These are phyloP conservation scores for Salvelinus fontinalis DNA, from an alignment of 2,113 vertebrate genomes.

Conservation along the genomic window DNA sequence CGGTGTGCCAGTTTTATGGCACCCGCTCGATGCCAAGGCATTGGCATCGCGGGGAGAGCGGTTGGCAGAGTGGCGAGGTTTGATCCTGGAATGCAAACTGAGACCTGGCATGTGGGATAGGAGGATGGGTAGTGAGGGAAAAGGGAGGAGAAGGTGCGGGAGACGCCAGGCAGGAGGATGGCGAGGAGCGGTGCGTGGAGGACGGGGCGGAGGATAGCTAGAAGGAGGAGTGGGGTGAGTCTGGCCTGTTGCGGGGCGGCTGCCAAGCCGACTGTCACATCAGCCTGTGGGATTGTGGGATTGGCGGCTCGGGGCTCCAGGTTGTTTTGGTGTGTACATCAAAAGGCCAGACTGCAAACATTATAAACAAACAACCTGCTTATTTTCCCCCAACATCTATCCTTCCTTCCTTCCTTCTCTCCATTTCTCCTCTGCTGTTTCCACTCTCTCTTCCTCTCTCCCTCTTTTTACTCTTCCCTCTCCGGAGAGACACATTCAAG, in stretches of 20 bases:
- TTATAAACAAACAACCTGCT: slow-evolving; percentile 60
- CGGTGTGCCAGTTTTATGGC: slow-evolving; percentile 52
- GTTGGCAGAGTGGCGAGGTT: slow-evolving; percentile 58
- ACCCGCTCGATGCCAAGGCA: slow-evolving; percentile 56
- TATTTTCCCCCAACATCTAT: slow-evolving; percentile 23
- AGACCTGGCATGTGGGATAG: slow-evolving; percentile 61
- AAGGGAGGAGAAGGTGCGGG: slow-evolving; percentile 33
- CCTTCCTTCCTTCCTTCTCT: slow-evolving; percentile 45
- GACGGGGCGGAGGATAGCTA: slow-evolving; percentile 14
- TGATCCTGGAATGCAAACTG: slow-evolving; percentile 61
- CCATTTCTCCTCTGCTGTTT: slow-evolving; percentile 32
- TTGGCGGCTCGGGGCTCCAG: slow-evolving; percentile 63
- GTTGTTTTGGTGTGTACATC: slow-evolving; percentile 73
- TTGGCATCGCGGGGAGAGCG: slow-evolving; percentile 56
- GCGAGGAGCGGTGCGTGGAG: slow-evolving; percentile 37
- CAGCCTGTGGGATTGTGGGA: slow-evolving; percentile 60
- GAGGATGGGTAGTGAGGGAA: slow-evolving; percentile 46
- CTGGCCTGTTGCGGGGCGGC: slow-evolving; percentile 42
- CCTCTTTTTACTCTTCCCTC: slow-evolving; percentile 42
- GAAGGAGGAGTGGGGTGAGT: slow-evolving; percentile 47
- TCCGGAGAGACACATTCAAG: slow-evolving; percentile 59
- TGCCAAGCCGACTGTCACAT: slow-evolving; percentile 72
- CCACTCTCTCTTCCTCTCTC: slow-evolving; percentile 31
- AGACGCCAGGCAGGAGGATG: slow-evolving; percentile 35
- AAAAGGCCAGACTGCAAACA: slow-evolving; percentile 71